These are phyloP conservation scores for Cricetomys ansorgei DNA, from an alignment of 2,113 vertebrate species.

Conservation along the genomic window DNA sequence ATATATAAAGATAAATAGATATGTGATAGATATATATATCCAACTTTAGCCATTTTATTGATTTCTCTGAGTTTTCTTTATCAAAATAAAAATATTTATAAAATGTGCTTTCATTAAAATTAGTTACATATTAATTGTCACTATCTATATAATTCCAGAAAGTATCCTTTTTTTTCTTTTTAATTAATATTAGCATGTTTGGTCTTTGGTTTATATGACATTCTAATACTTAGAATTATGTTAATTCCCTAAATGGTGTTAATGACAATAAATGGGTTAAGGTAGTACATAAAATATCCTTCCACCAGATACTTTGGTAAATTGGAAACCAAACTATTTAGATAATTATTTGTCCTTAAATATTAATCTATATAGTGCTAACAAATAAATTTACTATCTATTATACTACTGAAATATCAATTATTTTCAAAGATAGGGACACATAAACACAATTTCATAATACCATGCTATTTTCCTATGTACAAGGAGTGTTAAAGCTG, in stretches of 20 bases:
- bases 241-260: not conserved
- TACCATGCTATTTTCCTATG: not conserved
- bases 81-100: not conserved
- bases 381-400: not conserved
- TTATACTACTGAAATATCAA: not conserved
- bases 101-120: not conserved
- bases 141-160: not conserved
- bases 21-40: not conserved
- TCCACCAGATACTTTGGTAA: not conserved
- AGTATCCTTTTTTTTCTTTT: not conserved
- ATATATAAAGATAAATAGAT: too few species aligned
- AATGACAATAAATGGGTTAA: not conserved
- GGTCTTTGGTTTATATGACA: not conserved
- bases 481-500: not conserved
- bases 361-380: not conserved
- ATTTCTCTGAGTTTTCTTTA: not conserved
- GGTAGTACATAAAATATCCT: not conserved
- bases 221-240: not conserved
- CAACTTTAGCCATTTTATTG: not conserved
- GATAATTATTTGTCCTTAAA: not conserved
- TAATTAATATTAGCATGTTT: not conserved
- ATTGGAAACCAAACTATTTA: not conserved
- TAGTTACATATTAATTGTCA: not conserved
- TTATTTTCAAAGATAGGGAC: not conserved
- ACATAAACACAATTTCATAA: not conserved